These are phyloP conservation scores for Nemurella pictetii DNA, from an alignment of 2,888 invertebrate species.

Conservation along the genomic window DNA sequence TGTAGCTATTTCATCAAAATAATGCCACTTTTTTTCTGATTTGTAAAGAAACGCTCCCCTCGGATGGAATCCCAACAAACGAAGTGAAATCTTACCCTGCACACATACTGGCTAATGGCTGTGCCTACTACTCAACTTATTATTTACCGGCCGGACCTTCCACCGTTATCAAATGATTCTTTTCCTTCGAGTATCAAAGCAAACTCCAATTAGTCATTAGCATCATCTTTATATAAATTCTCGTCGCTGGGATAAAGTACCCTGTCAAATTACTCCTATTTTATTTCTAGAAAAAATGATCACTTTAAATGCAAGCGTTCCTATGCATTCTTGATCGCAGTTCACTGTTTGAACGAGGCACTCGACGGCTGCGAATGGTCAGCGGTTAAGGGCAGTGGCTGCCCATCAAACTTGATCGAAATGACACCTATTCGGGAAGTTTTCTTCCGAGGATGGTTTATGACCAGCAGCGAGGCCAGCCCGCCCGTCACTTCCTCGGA, in stretches of 20 bases:
- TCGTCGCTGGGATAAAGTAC: neutral
- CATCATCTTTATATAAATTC: too few species aligned
- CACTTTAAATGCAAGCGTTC: constrained; percentile 20
- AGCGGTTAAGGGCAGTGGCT: neutral
- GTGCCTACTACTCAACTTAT: neutral
- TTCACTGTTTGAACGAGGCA: neutral
- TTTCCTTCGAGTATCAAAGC: neutral
- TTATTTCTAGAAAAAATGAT: neutral
- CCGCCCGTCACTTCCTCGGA: too few species aligned
- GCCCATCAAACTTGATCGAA: constrained; percentile 13
- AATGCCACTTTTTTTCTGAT: neutral
- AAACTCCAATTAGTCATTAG: too few species aligned
- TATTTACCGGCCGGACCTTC: neutral
- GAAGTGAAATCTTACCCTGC: neutral
- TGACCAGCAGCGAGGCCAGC: neutral
- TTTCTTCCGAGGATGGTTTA: constrained; percentile 11
- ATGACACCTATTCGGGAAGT: constrained; percentile 6
- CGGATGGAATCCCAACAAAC: neutral
- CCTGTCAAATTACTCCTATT: too few species aligned
- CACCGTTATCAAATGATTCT: neutral
- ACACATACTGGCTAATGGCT: neutral
- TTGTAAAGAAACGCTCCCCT: neutral
- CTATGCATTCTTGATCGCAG: constrained; percentile 8
- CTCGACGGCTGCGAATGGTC: neutral
- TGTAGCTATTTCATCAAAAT: neutral